Evolutionary conservation across 2,888 invertebrate genomes (phyloP).

Genomic region (Drosophila longiperda): DNA sequence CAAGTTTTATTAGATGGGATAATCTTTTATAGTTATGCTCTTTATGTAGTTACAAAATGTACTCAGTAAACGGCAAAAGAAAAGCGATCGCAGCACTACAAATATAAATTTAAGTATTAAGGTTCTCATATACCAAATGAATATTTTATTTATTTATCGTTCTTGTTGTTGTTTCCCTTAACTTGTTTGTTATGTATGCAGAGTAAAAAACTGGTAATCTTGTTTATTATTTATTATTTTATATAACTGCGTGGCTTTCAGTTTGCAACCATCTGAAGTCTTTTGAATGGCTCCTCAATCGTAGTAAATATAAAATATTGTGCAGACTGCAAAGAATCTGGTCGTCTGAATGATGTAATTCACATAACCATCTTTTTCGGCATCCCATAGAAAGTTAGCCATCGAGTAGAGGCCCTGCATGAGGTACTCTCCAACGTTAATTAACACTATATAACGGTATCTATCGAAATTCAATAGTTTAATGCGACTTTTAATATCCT

Average conservation of each 20-base stretch:
- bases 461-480: slow-evolving; percentile 82
- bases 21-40: slow-evolving; percentile 5
- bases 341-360: slow-evolving; percentile 81
- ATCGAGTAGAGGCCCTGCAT: slow-evolving; percentile 83
- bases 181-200: neutral
- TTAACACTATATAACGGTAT: slow-evolving; percentile 83
- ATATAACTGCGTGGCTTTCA: neutral
- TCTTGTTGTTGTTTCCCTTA: neutral
- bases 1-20: slow-evolving; percentile 19
- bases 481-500: slow-evolving; percentile 82
- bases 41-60: slow-evolving; percentile 3
- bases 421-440: slow-evolving; percentile 83
- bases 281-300: slow-evolving; percentile 61
- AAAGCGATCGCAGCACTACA: neutral
- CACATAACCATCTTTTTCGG: slow-evolving; percentile 82
- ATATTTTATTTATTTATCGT: neutral
- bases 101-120: neutral
- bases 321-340: slow-evolving; percentile 82
- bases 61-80: neutral
- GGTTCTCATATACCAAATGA: neutral
- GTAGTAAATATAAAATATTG: slow-evolving; percentile 83
- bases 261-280: neutral
- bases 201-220: neutral
- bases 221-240: neutral
- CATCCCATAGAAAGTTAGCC: slow-evolving; percentile 84